Conservation (phyloP, 2,888 invertebrate genomes). For the Andrena chrysosceles region DNA sequence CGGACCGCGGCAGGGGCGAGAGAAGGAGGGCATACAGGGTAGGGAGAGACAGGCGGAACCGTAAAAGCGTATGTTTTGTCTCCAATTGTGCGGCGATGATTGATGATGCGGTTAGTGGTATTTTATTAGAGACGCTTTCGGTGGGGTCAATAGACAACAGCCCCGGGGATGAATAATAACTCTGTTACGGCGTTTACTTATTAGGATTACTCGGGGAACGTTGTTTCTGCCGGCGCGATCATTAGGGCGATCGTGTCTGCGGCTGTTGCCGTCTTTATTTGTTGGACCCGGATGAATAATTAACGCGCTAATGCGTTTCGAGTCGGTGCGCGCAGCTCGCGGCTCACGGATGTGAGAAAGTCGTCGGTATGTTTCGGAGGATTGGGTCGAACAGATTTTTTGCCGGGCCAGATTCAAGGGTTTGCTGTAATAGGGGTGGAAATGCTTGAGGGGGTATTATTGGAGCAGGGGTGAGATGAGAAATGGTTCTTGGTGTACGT, state of each 20-base stretch:
- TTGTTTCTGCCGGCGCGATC: slow-evolving; percentile 64
- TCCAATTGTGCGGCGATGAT: slow-evolving; percentile 76
- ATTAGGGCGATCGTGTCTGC: slow-evolving; percentile 51
- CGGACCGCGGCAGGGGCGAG: neutral
- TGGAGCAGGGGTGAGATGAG: slow-evolving; percentile 2
- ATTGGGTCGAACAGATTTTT: neutral
- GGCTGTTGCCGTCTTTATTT: slow-evolving; percentile 56
- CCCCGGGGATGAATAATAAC: slow-evolving; percentile 76
- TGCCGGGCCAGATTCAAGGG: neutral
- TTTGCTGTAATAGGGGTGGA: slow-evolving; percentile 1
- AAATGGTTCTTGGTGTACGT: neutral
- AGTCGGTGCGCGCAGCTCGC: neutral
- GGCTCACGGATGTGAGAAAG: slow-evolving; percentile 24
- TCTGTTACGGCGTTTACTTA: slow-evolving; percentile 73
- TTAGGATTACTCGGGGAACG: slow-evolving; percentile 69
- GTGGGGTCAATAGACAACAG: slow-evolving; percentile 76
- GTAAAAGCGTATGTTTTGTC: slow-evolving; percentile 75
- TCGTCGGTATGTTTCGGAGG: neutral
- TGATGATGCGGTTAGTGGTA: slow-evolving; percentile 80
- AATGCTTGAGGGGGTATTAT: neutral
- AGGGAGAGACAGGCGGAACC: slow-evolving; percentile 45
- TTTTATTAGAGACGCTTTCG: slow-evolving; percentile 79
- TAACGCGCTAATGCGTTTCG: slow-evolving; percentile 41
- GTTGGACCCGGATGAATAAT: slow-evolving; percentile 47
- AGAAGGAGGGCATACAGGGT: neutral